Conservation (phyloP, 2,797 vertebrate species). For the Chelmon rostratus region DNA sequence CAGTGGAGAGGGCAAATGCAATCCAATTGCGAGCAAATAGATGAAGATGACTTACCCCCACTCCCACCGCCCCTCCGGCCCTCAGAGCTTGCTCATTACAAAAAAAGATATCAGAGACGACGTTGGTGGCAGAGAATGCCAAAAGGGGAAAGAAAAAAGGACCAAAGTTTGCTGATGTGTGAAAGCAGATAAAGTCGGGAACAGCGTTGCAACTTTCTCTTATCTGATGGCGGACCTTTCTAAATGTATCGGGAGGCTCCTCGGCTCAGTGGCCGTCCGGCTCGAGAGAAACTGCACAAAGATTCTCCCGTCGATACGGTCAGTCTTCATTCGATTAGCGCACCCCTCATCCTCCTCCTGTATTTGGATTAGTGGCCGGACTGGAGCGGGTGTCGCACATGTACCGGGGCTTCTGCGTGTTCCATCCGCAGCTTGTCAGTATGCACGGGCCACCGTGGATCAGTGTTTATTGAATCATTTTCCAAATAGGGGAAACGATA, state of each 20-base stretch:
- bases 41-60: slow-evolving; percentile 62
- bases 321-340: slow-evolving; percentile 84
- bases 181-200: slow-evolving; percentile 75
- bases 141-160: slow-evolving; percentile 57
- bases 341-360: slow-evolving; percentile 62
- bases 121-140: slow-evolving; percentile 52
- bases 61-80: background rate
- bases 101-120: slow-evolving; percentile 59
- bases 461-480: slow-evolving; percentile 89
- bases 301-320: slow-evolving; percentile 78
- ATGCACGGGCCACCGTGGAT: slow-evolving; percentile 81
- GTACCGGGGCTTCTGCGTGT: slow-evolving; percentile 62
- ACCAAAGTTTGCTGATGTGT: slow-evolving; percentile 79
- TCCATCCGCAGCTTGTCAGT: slow-evolving; percentile 79
- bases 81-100: slow-evolving; percentile 45
- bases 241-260: slow-evolving; percentile 72
- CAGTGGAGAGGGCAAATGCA: slow-evolving; percentile 60
- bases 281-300: slow-evolving; percentile 60
- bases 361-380: slow-evolving; percentile 77
- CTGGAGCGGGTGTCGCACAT: slow-evolving; percentile 56
- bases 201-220: slow-evolving; percentile 66
- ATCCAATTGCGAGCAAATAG: slow-evolving; percentile 71
- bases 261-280: slow-evolving; percentile 62
- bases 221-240: slow-evolving; percentile 75
- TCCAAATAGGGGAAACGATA: slow-evolving; percentile 87